Conservation (phyloP, 2,113 vertebrate species). For the Hirundichthys speculiger region DNA sequence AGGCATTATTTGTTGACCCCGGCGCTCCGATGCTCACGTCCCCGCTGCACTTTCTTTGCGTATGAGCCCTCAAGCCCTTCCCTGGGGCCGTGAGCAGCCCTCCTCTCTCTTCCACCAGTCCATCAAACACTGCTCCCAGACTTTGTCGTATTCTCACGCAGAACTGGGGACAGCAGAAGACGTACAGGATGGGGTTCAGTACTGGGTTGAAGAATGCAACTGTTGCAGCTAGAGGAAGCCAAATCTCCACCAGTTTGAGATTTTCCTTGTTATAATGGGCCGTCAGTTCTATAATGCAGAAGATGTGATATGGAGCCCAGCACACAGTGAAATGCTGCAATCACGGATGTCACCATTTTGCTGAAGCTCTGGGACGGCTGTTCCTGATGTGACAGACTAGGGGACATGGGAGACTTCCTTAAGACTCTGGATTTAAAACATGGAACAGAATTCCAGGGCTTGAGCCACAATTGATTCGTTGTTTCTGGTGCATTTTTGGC, state of each 20-base stretch:
- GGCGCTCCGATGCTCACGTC: neutral
- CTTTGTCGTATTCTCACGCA: conserved; percentile 77
- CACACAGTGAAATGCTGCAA: conserved; percentile 86
- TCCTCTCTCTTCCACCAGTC: conserved; percentile 75
- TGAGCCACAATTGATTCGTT: conserved; percentile 2
- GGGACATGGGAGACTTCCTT: neutral
- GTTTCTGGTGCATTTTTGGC: neutral
- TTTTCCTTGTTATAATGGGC: conserved; percentile 45
- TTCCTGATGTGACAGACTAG: conserved; percentile 3
- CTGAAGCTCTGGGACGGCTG: conserved; percentile 83
- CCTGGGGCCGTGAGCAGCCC: conserved; percentile 15
- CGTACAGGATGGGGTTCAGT: conserved; percentile 91
- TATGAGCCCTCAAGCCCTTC: conserved; percentile 30
- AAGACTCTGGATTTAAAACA: neutral
- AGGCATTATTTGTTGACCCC: conserved; percentile 6
- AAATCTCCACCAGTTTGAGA: conserved; percentile 44
- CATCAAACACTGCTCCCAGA: conserved; percentile 72
- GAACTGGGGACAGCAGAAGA: conserved; percentile 92
- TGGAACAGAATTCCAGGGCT: neutral
- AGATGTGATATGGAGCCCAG: conserved; percentile 89
- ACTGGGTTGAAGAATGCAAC: conserved; percentile 86
- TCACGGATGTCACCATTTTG: conserved; percentile 87
- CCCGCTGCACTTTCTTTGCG: conserved; percentile 21
- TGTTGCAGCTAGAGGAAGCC: conserved; percentile 79
- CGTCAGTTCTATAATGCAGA: conserved; percentile 84